Base-by-base conservation (phyloP, 2,113 vertebrate species). In the Riparia riparia region DNA sequence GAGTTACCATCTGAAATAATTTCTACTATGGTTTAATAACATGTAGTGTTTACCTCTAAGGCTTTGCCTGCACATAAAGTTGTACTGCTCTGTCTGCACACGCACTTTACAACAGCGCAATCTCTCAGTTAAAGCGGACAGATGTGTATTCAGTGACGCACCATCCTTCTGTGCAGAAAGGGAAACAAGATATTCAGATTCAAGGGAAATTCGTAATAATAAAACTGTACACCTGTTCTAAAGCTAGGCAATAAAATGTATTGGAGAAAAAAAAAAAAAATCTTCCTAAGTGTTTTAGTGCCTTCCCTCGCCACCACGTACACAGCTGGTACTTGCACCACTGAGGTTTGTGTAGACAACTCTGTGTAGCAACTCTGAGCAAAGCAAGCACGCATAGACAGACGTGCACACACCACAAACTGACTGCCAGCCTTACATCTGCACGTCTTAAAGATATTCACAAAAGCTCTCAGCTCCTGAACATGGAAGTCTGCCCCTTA, bases 1-100 rank as follows among this genome's bases (percentile, higher is more conserved):
- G 64, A 83, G 69, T 54, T 91, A 73, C 29, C 34, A 79, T 54
- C 45, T 77, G 57, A 90, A 91, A 65, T 66, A 60, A 83, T 61
- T 78, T 86, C 51, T 65, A 17, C 51, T 64, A 18, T 34, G 31
- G 28, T 74, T 42, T 47, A 80, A 22, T 16, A 88, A 28, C 0
- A 0, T 21, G 25, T 6, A n/a, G 24, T n/a, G n/a, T 77, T 85
- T 45, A 71, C 41, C 41, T 71, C 65, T 21, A 76, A 89, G 73
- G 54, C 53, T 85, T 73, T 50, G 29, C 50, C 50, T 60, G 34
- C 64, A 66, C 24, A 20, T 44, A 0, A 74, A 84, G 65, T n/a
- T 74, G 37, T 34, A n/a, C 17, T n/a, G 65, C 57, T 79, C 26
- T 57, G 68, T 45, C n/a, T 44, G 68, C 47, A 50, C 0, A 0